Percentiles rank a stretch among this genome's conserved stretches.
Evolutionary conservation across 2,888 invertebrate species (phyloP).

Genomic region (Rotaria macrura): DNA sequence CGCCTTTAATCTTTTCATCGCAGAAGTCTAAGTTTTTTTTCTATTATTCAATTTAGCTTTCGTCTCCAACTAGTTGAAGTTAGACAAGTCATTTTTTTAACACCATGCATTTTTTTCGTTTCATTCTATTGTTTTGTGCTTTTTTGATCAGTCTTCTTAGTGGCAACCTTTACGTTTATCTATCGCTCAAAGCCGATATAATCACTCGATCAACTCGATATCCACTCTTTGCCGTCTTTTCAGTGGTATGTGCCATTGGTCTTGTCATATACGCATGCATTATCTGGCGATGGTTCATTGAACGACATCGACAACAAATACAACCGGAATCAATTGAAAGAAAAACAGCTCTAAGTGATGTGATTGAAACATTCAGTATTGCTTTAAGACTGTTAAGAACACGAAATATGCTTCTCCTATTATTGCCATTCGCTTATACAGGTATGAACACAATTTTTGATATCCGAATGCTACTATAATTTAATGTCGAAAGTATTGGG

Average conservation of each 20-base stretch:
- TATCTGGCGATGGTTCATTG: background rate
- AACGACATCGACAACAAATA: background rate
- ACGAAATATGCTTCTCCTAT: conserved; percentile 70
- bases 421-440: conserved; percentile 77
- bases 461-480: too few relatives aligned
- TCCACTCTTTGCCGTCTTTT: conserved; percentile 12
- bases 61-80: too few relatives aligned
- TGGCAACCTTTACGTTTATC: background rate
- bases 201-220: conserved; percentile 30
- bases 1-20: too few relatives aligned
- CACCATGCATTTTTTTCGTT: too few relatives aligned
- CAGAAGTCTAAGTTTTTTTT: too few relatives aligned
- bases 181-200: conserved; percentile 18
- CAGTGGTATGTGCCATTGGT: background rate
- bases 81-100: too few relatives aligned
- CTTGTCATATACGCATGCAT: background rate
- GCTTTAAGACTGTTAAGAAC: conserved; percentile 67
- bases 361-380: background rate
- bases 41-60: too few relatives aligned
- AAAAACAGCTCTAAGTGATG: background rate
- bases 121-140: background rate
- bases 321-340: background rate
- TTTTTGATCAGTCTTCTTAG: background rate
- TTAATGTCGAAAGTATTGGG: too few relatives aligned
- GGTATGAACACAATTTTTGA: conserved; percentile 50